These are phyloP conservation scores for Bergia sp. DNA, from an alignment of 92 coral and sea anemone species.

Conservation along the genomic window DNA sequence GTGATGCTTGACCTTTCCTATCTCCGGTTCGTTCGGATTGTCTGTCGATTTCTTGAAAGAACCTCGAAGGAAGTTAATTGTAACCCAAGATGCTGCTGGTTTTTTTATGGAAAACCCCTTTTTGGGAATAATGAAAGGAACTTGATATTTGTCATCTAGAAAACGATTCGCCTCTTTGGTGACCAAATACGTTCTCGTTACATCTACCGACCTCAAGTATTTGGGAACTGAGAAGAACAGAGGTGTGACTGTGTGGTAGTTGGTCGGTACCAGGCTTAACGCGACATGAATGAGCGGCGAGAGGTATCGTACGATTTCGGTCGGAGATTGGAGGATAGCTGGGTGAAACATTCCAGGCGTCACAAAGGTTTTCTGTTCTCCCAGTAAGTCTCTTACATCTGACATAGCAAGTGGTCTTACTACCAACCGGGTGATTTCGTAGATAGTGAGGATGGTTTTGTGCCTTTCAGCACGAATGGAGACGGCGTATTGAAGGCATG, in stretches of 20 bases:
- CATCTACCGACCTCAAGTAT: slow-evolving; percentile 7
- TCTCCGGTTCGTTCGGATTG: too few species aligned
- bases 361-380: neutral
- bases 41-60: slow-evolving; percentile 7
- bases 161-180: slow-evolving; percentile 1
- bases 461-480: slow-evolving; percentile 23
- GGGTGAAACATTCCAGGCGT: slow-evolving; percentile 24
- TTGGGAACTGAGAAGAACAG: slow-evolving; percentile 19
- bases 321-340: slow-evolving; percentile 6
- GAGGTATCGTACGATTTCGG: slow-evolving; percentile 23
- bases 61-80: slow-evolving; percentile 33
- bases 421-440: neutral
- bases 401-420: neutral
- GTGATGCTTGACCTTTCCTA: neutral
- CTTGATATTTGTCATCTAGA: slow-evolving; percentile 32
- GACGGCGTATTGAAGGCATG: slow-evolving; percentile 20
- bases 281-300: slow-evolving; percentile 25
- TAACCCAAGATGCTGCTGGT: slow-evolving; percentile 31
- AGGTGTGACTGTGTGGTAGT: neutral
- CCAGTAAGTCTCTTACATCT: slow-evolving; percentile 10
- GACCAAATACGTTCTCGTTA: slow-evolving; percentile 7
- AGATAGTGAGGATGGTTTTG: slow-evolving; percentile 3
- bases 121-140: slow-evolving; percentile 22
- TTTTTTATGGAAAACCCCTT: neutral
- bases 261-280: slow-evolving; percentile 10